Evolutionary conservation across 1,140 invertebrate species (phyloP), one percentile per base, ranked within the genome.

Genomic region (Macrotrachela quadricornifera): DNA sequence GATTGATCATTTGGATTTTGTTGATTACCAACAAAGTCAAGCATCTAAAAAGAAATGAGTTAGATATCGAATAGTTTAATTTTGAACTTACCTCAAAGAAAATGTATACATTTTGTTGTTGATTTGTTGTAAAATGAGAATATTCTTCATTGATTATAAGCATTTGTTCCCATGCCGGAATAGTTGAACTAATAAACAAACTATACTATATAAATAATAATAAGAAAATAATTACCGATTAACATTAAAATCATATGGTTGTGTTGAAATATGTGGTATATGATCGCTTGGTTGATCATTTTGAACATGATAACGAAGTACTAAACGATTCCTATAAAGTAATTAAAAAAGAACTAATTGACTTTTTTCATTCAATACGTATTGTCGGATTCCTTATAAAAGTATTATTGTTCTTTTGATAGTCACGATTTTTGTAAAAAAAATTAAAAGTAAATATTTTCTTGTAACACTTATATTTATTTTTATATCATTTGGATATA

Each of bases 111-210:
- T 71, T 69, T 14, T 70, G 66, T 17, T 74, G 66, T 6, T 62
- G 21, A 30, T 2, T 57, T 37, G 63, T 63, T 14, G 74, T 55
- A 39, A 79, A 65, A 55, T 71, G 64, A 30, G 73, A 61, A 48
- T 73, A 75, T 49, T 75, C 70, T 59, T 78, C 73, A 63, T 77
- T 75, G 56, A 79, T 76, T 40, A 79, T 61, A 0, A 80, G 57
- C 48, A 77, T 65, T 59, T 79, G 78, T 58, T 79, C 76, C 78
- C 78, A 80, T 1, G 68, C 59, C 2, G 78, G 77, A 37, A 71
- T 56, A 3, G 61, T 65, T 2, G 67, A 67, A 46, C 66, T 30
- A 30, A 30, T 30, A 30, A 15, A 54, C 4, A 14, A 59, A 59
- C 56, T 42, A 37, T 46, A 50, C 3, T 16, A 10, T 18, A 10